A percentile compares a stretch with the other conserved stretches of the same genome.
These are phyloP conservation scores for Aurelia sp. DNA, from an alignment of 30 jellyfish, hydroid and myxozoan species.

Conservation along the genomic window DNA sequence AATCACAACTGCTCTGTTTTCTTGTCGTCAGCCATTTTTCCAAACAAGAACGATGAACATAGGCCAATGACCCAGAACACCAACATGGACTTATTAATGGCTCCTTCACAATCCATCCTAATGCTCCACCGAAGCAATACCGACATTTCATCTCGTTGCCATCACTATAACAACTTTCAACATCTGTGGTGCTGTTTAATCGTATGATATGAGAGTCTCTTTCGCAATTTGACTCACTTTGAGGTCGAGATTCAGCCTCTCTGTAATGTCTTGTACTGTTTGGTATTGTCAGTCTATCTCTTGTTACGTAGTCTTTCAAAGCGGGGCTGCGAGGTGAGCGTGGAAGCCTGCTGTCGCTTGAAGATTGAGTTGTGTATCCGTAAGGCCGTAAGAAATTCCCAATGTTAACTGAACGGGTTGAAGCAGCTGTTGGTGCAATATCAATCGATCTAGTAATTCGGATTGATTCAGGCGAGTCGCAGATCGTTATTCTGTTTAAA, in stretches of 20 bases:
- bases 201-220: constrained; percentile 36
- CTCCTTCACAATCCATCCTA: constrained; percentile 69
- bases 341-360: constrained; percentile 47
- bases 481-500: constrained; percentile 8
- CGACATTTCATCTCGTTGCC: constrained; percentile 68
- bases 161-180: constrained; percentile 49
- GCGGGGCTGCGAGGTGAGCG: constrained; percentile 5
- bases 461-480: constrained; percentile 26
- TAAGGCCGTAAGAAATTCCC: constrained; percentile 13
- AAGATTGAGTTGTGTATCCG: constrained; percentile 30
- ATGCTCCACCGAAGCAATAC: constrained; percentile 78
- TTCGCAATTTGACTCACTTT: constrained; percentile 31
- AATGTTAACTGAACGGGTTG: constrained; percentile 18
- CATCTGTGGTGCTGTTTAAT: constrained; percentile 24
- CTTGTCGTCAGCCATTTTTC: constrained; percentile 85
- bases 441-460: constrained; percentile 38
- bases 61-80: constrained; percentile 82
- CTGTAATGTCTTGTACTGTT: background rate
- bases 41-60: constrained; percentile 81
- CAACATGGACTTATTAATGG: constrained; percentile 78
- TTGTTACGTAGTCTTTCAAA: background rate
- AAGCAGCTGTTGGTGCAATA: background rate
- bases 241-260: constrained; percentile 4
- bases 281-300: background rate
- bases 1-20: constrained; percentile 71